Evolutionary conservation across 2,888 invertebrate species (phyloP), one percentile per base, ranked within the genome.

Genomic region (Acanthosepion esculentum): DNA sequence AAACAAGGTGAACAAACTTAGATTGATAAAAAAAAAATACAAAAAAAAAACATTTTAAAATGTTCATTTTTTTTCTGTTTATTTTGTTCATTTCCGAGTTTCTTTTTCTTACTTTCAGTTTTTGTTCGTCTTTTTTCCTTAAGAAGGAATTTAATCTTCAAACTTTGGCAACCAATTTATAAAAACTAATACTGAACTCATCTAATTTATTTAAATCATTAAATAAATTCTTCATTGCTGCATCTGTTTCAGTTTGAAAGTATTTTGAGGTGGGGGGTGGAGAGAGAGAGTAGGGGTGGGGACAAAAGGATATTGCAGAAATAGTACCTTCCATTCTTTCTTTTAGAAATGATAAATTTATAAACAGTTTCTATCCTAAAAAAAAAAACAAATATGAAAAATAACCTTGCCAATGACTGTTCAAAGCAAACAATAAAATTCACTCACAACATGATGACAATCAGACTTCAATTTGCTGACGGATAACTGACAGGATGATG

Each of bases 1-100:
- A n/a, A 78, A 78, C 78, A 78, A 78, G 78, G 78, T 78, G 78
- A 78, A 78, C 78, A 78, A n/a, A 78, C 10, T 78, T 78, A 78
- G 78, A n/a, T 78, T 78, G 1, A n/a, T n/a, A 33, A 33, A 18
- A 78, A 18, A 78, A 78, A 78, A 78, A 78, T 15, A 78, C 59
- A 59, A 59, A 59, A 55, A 59, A 59, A 59, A 23, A 59, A 59
- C 59, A 59, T 41, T 41, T 41, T 41, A 41, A 41, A 23, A 59
- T 59, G n/a, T 78, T n/a, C n/a, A 1, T 15, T n/a, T 78, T n/a
- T 33, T 78, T n/a, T 78, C 1, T 12, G n/a, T 78, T 78, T 15
- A 15, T 78, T 33, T n/a, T 59, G 23, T 59, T n/a, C 15, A 78
- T n/a, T 33, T 59, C 23, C 23, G 5, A 59, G 23, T 59, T 59